Base-by-base conservation (phyloP, 2,888 invertebrate genomes). In the Carcina quercana region DNA sequence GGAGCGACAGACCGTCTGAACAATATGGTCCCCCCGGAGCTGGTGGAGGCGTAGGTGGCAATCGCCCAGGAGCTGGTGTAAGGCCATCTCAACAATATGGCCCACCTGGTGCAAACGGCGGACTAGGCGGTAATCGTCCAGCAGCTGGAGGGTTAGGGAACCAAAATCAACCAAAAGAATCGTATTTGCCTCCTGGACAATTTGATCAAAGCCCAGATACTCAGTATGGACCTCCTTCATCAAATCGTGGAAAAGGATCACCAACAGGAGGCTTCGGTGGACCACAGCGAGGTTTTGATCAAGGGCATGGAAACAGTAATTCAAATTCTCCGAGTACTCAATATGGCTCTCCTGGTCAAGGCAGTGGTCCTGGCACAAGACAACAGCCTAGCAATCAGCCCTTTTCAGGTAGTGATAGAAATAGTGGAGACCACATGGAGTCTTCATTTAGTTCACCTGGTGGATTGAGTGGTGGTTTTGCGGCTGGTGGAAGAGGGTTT, bases 391-490 rank as follows among this genome's bases (percentile, higher is more conserved):
- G 49, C 19, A 45, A 50, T 14, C 50, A 48, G 34, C 28, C 47
- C n/a, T 53, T 54, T 21, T 57, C 59, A 2, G 36, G 45, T 28
- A 46, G 45, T 20, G 50, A 60, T 14, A 47, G 50, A 22, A 41
- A 43, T 13, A 43, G 42, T 3, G 40, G 45, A 28, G 44, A 61
- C 6, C 31, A 55, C 32, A 57, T 63, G n/a, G 62, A 67, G 37
- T 59, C 69, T 5, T 51, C 64, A n/a, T 74, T 76, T 38, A 71
- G 69, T 7, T 45, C 68, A 19, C 70, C 78, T 19, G 53, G 54
- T 28, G 50, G 55, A n/a, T n/a, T n/a, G 15, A 45, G 40, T 33
- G 41, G 45, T 31, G 44, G 43, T 13, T 51, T 48, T 32, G 51
- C 45, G 10, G 43, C 42, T 2, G 50, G 48, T 20, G 50, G 50